Base-by-base conservation (phyloP, 92 coral and sea anemone species). In the Montipora capitata region DNA sequence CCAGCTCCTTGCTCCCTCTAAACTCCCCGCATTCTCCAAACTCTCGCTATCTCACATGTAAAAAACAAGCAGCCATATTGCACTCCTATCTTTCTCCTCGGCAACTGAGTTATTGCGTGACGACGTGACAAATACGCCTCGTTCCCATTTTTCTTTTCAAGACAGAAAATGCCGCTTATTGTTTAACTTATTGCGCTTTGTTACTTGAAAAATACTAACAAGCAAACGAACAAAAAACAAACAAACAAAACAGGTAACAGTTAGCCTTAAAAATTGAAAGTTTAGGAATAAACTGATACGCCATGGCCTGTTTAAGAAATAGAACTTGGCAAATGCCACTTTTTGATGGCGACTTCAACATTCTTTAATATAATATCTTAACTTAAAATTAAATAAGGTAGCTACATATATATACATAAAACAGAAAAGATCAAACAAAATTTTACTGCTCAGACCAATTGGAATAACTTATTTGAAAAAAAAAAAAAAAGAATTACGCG, bases 1-100 rank as follows among this genome's bases (percentile, higher is more conserved):
- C 71, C 42, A 18, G 39, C 71, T 65, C 71, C 71, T 39, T 65
- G 39, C 71, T 39, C 42, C 42, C 71, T 7, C 42, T 39, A 65
- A 65, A 65, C 71, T 65, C 71, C 42, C 71, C 42, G 39, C 71
- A 18, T 65, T 65, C 71, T 39, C 42, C 71, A 65, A 65, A 65
- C 71, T 65, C 71, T 65, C 71, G 38, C 27, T 5, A 18, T 65
- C 42, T 39, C 71, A 18, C 71, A 14, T 52, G 58, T 52, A 52
- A 52, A 52, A 52, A 52, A 52, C 58, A 52, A 52, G 11, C 58
- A 52, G 58, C 58, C 13, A 52, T 52, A 52, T 52, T 10, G 58
- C 49, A 44, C 58, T 52, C 13, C 58, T 52, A 10, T 52, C 58
- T 52, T 2, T 52, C 58, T 52, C 58, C 58, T 52, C 58, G 13